Conservation (phyloP, 2,888 invertebrate genomes). For the Caenorhabditis uteleia region DNA sequence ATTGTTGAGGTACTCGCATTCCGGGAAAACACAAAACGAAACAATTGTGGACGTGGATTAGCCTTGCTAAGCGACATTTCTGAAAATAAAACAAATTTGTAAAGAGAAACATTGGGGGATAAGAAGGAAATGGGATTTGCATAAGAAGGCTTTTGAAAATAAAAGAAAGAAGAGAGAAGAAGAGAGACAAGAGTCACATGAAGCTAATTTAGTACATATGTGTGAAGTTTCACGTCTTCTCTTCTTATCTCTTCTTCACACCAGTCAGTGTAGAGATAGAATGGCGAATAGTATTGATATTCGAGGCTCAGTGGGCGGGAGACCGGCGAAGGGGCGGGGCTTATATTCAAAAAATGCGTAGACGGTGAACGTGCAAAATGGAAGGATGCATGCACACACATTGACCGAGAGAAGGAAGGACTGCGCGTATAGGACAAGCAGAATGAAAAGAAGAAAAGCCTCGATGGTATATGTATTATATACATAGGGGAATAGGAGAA, state of each 20-base stretch:
- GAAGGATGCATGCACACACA: slow-evolving; percentile 31
- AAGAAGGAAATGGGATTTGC: no score
- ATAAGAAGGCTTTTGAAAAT: background rate
- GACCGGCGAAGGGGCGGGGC: slow-evolving; percentile 2
- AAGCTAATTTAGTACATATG: slow-evolving; percentile 1
- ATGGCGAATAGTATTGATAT: no score
- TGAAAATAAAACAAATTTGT: slow-evolving; percentile 3
- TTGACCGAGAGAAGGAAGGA: slow-evolving; percentile 11
- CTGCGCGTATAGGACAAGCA: background rate
- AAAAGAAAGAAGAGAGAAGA: slow-evolving; percentile 4
- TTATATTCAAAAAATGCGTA: background rate
- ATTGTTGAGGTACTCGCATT: slow-evolving; percentile 22
- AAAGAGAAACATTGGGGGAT: no score
- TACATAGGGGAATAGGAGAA: no score
- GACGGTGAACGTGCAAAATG: slow-evolving; percentile 25
- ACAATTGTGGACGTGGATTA: slow-evolving; percentile 12
- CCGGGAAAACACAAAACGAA: slow-evolving; percentile 24
- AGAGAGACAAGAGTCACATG: slow-evolving; percentile 2
- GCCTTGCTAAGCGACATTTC: slow-evolving; percentile 33
- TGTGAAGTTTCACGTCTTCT: background rate
- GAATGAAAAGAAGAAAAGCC: background rate
- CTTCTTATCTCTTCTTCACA: background rate
- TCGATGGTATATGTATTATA: no score
- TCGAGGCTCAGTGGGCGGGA: no score
- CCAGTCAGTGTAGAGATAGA: no score